These are phyloP conservation scores for Sebastiscus tertius DNA, from an alignment of 2,797 vertebrate genomes.

Conservation along the genomic window DNA sequence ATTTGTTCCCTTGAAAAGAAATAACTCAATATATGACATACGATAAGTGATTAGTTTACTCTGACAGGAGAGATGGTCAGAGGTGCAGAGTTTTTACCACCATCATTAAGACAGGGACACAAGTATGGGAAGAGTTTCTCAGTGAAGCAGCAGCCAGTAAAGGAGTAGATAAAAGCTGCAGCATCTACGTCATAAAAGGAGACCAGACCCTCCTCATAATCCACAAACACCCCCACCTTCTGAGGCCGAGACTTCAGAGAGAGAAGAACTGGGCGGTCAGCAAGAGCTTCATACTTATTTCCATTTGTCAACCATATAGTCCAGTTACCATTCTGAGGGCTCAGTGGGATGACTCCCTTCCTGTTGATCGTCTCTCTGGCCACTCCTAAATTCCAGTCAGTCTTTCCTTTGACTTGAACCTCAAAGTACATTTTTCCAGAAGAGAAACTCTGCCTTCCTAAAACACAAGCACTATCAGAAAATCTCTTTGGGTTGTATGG, in stretches of 20 bases:
- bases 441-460: slow-evolving; percentile 4
- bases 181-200: slow-evolving; percentile 14
- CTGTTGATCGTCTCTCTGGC: slow-evolving; percentile 4
- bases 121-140: slow-evolving; percentile 3
- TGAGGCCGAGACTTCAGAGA: not conserved
- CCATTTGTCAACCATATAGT: fast-evolving
- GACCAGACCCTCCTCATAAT: slow-evolving; percentile 16
- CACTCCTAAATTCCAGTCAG: not conserved
- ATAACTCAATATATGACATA: too few relatives aligned
- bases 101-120: fast-evolving
- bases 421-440: slow-evolving; percentile 6
- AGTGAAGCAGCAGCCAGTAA: slow-evolving; percentile 17
- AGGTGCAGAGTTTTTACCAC: not conserved
- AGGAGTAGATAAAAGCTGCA: slow-evolving; percentile 21
- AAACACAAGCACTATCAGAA: fast-evolving
- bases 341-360: fast-evolving
- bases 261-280: fast-evolving
- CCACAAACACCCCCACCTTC: slow-evolving; percentile 20
- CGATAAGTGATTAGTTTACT: too few relatives aligned
- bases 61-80: not conserved
- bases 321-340: fast-evolving
- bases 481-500: not conserved
- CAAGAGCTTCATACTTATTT: fast-evolving
- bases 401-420: not conserved
- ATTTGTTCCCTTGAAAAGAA: not conserved